Base-by-base conservation (phyloP, 2,888 invertebrate species). In the Drosophila pseudotakahashii region DNA sequence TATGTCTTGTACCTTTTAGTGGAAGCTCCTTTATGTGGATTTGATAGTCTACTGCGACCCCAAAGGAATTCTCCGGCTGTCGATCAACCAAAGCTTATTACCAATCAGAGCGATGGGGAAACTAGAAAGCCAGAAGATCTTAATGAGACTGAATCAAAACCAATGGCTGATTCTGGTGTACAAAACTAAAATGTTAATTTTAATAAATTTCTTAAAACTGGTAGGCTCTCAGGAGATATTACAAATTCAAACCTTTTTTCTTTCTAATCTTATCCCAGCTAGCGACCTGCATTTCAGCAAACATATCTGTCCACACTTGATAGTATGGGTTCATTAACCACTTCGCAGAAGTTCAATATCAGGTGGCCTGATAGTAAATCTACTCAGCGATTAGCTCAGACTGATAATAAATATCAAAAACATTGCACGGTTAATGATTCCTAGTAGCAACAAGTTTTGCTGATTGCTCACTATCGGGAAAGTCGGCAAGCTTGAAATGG, bases 1-100 rank as follows among this genome's bases (percentile, higher is more conserved):
- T 73, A 66, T 32, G 2, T 66, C 0, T n/a, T 73, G 34, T 55
- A 73, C 19, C 26, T 73, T 14, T 26, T 57, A 1, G 16, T 74
- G 36, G 75, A 73, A 9, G 59, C 75, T 4, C 59, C 59, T 5
- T 14, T 60, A 10, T 14, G 42, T 13, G 59, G 42, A 26, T 16
- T 60, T 14, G 60, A 59, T 3, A 16, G 10, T 9, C 23, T 42
- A 26, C 2, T 60, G 0, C 34, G 60, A 2, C 34, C 23, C 7
- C 41, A 4, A 7, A 7, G 34, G 3, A n/a, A 3, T 1, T 5
- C 13, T 0, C 3, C 26, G 10, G 32, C 7, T 4, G 2, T n/a
- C 2, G n/a, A 42, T 7, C 13, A 32, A 23, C 23, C 39, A 2
- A 13, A 14, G 10, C 23, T 16, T 1, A 34, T 59, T 23, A 5